A percentile compares a stretch with the other conserved stretches of the same genome.
Evolutionary conservation across 2,888 invertebrate genomes (phyloP).

Genomic region (Scotopteryx bipunctaria): DNA sequence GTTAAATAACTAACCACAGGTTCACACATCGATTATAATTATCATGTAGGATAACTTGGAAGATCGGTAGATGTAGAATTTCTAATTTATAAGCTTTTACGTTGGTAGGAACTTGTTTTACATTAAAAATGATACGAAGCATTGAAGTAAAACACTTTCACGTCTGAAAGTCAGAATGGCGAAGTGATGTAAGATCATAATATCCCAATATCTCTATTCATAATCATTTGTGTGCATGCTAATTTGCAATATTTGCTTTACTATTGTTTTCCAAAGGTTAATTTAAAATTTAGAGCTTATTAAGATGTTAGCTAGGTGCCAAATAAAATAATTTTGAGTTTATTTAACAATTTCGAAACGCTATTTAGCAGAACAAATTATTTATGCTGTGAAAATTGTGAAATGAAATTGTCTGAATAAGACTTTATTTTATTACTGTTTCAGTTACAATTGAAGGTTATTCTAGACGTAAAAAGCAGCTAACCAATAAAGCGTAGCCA

Average conservation of each 20-base stretch:
- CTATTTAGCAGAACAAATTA: slow-evolving; percentile 34
- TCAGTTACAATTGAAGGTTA: slow-evolving; percentile 21
- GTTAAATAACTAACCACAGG: too few relatives aligned
- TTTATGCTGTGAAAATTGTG: slow-evolving; percentile 33
- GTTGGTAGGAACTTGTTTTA: neutral
- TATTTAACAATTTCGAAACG: slow-evolving; percentile 11
- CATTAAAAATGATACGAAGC: neutral
- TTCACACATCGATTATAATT: too few relatives aligned
- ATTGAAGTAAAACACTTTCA: neutral
- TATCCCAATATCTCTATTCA: too few relatives aligned
- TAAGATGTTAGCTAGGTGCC: too few relatives aligned
- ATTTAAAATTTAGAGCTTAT: too few relatives aligned
- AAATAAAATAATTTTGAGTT: too few relatives aligned
- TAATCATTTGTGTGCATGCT: too few relatives aligned
- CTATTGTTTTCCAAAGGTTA: too few relatives aligned
- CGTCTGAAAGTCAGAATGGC: neutral
- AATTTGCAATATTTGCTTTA: too few relatives aligned
- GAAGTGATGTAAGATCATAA: slow-evolving; percentile 9
- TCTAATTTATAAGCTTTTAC: neutral
- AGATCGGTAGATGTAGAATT: too few relatives aligned
- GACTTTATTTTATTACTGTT: slow-evolving; percentile 13
- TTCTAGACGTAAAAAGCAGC: slow-evolving; percentile 12
- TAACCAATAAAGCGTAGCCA: slow-evolving; percentile 5
- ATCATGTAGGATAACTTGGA: too few relatives aligned
- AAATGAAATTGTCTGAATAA: slow-evolving; percentile 30